Evolutionary conservation across 2,888 invertebrate genomes (phyloP).

Genomic region (Entomobrya proxima): DNA sequence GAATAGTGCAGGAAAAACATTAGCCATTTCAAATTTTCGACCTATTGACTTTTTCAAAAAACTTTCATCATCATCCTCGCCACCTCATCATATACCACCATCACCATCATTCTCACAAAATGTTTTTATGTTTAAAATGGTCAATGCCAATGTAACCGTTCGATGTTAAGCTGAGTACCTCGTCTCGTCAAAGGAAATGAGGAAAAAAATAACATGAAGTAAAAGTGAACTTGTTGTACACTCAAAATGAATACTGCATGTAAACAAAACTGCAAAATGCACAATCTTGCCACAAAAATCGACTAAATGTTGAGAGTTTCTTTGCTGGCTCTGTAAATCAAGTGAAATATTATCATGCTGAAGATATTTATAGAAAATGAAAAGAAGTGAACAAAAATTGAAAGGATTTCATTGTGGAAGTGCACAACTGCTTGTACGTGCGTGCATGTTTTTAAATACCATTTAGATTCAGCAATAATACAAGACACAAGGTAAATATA

Average conservation of each 20-base stretch:
- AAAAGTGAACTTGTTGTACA: background rate
- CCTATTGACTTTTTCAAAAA: slow-evolving; percentile 43
- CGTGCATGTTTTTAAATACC: background rate
- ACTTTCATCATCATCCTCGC: slow-evolving; percentile 34
- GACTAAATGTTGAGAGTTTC: background rate
- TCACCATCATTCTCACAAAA: no score
- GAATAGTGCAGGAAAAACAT: background rate
- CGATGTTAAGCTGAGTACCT: background rate
- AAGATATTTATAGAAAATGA: background rate
- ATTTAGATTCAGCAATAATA: background rate
- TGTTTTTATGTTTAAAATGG: background rate
- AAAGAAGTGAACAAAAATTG: background rate
- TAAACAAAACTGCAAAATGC: background rate
- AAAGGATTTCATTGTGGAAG: background rate
- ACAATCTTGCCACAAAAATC: background rate
- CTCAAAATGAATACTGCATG: background rate
- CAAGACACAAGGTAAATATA: no score
- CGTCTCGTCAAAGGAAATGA: background rate
- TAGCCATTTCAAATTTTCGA: background rate
- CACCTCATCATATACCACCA: background rate
- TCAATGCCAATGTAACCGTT: slow-evolving; percentile 41
- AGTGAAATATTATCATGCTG: background rate
- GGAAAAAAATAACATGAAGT: background rate
- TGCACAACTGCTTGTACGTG: background rate
- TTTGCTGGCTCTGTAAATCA: background rate